A percentile compares a stretch with the other conserved stretches of the same genome.
Conservation (phyloP, 2,113 vertebrate species). For the Sylvicapra grimmia region DNA sequence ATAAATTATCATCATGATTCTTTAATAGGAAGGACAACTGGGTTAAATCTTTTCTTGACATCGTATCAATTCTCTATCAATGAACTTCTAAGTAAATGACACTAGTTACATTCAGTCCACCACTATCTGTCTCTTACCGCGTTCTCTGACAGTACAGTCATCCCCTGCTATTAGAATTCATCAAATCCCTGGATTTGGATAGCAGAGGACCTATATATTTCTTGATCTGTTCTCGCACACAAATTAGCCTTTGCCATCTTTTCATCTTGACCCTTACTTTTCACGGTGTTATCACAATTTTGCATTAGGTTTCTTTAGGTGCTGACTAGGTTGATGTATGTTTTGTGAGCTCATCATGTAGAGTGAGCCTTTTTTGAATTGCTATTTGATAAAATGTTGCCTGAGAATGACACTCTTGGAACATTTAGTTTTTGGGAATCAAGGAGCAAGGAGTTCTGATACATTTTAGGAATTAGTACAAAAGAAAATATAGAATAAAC, state of each 20-base stretch:
- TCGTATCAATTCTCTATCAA: not conserved
- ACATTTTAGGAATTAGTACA: not conserved
- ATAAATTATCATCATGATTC: not conserved
- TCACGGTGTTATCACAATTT: not conserved
- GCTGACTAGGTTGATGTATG: not conserved
- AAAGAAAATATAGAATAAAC: slow-evolving; percentile 16
- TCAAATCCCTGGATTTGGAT: not conserved
- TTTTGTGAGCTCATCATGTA: not conserved
- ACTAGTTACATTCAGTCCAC: not conserved
- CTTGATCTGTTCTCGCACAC: not conserved
- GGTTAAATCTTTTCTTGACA: not conserved
- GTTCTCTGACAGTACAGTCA: not conserved
- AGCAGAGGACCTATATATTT: not conserved
- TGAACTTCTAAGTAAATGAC: not conserved
- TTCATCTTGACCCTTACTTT: not conserved
- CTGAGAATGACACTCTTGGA: not conserved
- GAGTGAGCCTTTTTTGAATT: slow-evolving; percentile 1
- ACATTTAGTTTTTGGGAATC: not conserved
- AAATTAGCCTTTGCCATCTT: not conserved
- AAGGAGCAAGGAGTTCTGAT: not conserved
- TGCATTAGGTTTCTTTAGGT: not conserved
- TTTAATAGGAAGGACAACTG: not conserved
- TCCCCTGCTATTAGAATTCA: not conserved
- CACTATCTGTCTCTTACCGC: not conserved
- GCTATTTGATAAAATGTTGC: not conserved